phyloP scores from a whole-genome alignment of 2,888 invertebrate genomes.

The Agriopis leucophaearia region DNA sequence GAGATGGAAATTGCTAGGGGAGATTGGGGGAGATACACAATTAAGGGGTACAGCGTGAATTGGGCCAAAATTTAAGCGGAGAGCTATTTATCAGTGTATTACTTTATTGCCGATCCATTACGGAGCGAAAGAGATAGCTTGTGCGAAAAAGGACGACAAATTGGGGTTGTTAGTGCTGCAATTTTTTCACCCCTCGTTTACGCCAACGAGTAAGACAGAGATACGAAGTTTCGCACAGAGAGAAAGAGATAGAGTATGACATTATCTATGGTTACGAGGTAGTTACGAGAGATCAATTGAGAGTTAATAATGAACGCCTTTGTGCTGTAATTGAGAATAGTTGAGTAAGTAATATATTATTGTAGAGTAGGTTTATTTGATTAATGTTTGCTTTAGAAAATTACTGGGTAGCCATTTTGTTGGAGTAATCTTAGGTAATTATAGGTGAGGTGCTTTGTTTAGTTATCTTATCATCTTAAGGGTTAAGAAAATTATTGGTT shows the following conservation, averaged over 20 bases:
- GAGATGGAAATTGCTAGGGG: constrained; percentile 65
- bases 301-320: constrained; percentile 66
- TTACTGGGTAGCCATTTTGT: constrained; percentile 60
- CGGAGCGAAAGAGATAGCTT: constrained; percentile 51
- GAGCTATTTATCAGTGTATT: constrained; percentile 83
- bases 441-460: constrained; percentile 22
- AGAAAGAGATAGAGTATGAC: constrained; percentile 52
- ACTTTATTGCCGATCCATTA: constrained; percentile 86
- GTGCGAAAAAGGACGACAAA: constrained; percentile 61
- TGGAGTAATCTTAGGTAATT: constrained; percentile 30
- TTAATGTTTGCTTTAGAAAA: constrained; percentile 70
- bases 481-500: background rate
- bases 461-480: background rate
- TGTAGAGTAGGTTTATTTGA: constrained; percentile 56
- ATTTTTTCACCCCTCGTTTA: constrained; percentile 58
- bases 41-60: constrained; percentile 81
- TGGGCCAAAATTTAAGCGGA: constrained; percentile 84
- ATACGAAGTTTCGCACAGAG: constrained; percentile 24
- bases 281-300: constrained; percentile 68
- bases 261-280: constrained; percentile 25
- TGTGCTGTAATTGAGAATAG: constrained; percentile 68
- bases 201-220: constrained; percentile 34
- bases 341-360: constrained; percentile 61
- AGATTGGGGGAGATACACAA: constrained; percentile 69
- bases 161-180: constrained; percentile 69